Evolutionary conservation across 30 jellyfish, hydroid and myxozoan genomes (phyloP).

Genomic region (Turritopsis rubra): DNA sequence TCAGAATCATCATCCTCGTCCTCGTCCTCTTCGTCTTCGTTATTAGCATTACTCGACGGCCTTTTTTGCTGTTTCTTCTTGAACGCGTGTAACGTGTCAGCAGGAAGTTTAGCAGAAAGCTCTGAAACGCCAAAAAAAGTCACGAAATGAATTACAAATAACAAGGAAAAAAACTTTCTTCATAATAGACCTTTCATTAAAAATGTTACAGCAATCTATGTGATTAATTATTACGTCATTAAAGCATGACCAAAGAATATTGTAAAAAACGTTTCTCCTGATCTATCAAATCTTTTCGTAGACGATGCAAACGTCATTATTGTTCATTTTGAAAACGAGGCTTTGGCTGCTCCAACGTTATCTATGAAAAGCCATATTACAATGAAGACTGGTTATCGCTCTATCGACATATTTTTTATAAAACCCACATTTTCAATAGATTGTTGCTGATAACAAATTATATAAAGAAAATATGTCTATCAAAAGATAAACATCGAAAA

Average conservation of each 20-base stretch:
- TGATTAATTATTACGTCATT: no score
- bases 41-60: background rate
- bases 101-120: slow-evolving; percentile 23
- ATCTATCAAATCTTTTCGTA: no score
- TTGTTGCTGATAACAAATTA: background rate
- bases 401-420: background rate
- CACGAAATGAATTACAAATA: background rate
- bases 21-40: slow-evolving; percentile 18
- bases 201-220: no score
- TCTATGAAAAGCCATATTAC: no score
- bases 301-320: no score
- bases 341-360: no score
- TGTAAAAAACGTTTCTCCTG: no score
- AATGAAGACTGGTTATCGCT: background rate
- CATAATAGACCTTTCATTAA: no score
- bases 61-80: background rate
- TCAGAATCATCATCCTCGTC: background rate
- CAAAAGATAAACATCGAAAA: background rate
- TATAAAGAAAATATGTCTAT: no score
- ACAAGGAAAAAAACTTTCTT: no score
- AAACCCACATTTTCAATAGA: background rate
- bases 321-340: no score
- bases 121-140: slow-evolving; percentile 4
- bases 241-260: no score
- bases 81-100: slow-evolving; percentile 6